phyloP scores from a whole-genome alignment of 2,888 invertebrate genomes.

The Syrista parreyssii region DNA sequence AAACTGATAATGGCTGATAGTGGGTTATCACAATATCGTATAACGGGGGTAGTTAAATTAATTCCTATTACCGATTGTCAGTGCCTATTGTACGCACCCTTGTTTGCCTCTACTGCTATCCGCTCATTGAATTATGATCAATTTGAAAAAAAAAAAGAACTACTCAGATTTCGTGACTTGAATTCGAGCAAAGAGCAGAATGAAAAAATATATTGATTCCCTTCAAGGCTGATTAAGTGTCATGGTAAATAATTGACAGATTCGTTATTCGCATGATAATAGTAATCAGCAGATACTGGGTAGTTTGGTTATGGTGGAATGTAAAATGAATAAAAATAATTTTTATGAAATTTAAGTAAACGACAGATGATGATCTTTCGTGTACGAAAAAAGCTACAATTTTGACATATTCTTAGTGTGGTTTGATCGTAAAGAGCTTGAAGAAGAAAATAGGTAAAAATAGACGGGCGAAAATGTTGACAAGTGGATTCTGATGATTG shows the following conservation, averaged over 20 bases:
- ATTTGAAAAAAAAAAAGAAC: neutral
- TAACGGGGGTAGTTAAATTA: neutral
- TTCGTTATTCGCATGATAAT: neutral
- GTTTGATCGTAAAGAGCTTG: neutral
- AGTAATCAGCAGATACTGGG: neutral
- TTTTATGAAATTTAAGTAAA: neutral
- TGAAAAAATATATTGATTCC: neutral
- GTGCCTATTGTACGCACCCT: neutral
- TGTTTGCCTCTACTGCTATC: neutral
- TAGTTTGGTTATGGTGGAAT: neutral
- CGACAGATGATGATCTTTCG: slow-evolving; percentile 22
- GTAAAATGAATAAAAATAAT: no score
- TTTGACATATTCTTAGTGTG: neutral
- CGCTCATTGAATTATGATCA: neutral
- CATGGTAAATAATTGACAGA: slow-evolving; percentile 21
- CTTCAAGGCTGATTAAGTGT: slow-evolving; percentile 14
- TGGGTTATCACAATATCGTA: neutral
- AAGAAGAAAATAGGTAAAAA: neutral
- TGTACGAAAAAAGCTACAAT: neutral
- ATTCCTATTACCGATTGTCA: neutral
- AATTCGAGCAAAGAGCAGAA: neutral
- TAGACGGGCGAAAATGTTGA: neutral
- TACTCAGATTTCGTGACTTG: neutral
- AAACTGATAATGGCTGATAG: neutral
- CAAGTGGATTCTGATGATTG: neutral